Percentiles rank a stretch among this genome's conserved stretches.
phyloP scores from a whole-genome alignment of 2,888 invertebrate species.

The Sepioteuthis lessoniana region DNA sequence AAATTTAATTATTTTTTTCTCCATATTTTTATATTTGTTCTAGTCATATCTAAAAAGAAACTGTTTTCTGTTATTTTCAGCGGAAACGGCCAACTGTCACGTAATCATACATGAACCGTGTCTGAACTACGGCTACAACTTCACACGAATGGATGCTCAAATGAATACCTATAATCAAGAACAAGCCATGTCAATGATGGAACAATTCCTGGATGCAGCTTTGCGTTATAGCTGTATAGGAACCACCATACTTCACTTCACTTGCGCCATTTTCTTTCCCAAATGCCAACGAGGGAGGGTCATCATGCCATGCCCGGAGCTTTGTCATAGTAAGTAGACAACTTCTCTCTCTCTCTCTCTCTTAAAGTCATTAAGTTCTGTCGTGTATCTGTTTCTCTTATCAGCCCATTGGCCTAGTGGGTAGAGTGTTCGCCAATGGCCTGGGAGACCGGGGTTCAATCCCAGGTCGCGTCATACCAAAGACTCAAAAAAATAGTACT shows the following conservation, averaged over 20 bases:
- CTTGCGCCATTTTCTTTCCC: not conserved
- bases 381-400: no score
- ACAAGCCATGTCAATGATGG: conserved; percentile 38
- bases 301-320: not conserved
- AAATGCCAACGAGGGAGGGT: not conserved
- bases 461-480: no score
- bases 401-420: no score
- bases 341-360: no score
- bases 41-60: no score
- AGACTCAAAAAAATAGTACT: no score
- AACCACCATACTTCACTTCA: not conserved
- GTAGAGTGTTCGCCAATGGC: no score
- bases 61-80: not conserved
- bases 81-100: not conserved
- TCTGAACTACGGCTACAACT: conserved; percentile 25
- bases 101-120: not conserved
- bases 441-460: no score
- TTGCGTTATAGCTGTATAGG: not conserved
- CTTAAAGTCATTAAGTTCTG: no score
- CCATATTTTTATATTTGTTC: no score
- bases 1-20: no score
- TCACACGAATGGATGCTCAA: conserved; percentile 39
- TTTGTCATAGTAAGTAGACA: not conserved
- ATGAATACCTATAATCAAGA: conserved; percentile 42
- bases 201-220: conserved; percentile 24